Conservation (phyloP, 2,888 invertebrate species). For the Idaea aversata region DNA sequence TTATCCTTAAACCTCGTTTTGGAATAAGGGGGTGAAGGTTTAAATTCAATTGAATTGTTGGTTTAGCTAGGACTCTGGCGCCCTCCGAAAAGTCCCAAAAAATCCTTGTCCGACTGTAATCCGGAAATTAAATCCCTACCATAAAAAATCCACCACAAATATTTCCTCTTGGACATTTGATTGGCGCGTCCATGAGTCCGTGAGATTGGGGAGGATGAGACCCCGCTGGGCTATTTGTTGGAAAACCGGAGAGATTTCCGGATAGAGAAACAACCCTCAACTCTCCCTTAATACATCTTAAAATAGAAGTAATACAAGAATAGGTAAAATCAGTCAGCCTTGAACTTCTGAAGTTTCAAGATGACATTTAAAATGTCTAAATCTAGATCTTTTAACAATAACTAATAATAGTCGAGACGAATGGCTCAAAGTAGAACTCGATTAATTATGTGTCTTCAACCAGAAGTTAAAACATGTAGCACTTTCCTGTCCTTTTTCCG, state of each 20-base stretch:
- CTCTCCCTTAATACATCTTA: background rate
- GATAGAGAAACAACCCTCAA: constrained; percentile 3
- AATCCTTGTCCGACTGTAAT: background rate
- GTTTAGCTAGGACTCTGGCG: background rate
- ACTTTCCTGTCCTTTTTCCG: too few relatives aligned
- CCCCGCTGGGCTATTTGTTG: constrained; percentile 21
- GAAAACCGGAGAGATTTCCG: constrained; percentile 19
- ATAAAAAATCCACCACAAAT: constrained; percentile 4
- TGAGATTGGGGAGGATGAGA: constrained; percentile 10
- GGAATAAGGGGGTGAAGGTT: too few relatives aligned
- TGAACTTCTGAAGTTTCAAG: too few relatives aligned
- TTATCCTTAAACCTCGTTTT: too few relatives aligned
- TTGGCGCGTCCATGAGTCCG: constrained; percentile 6
- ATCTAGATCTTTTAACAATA: too few relatives aligned
- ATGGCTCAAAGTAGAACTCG: too few relatives aligned
- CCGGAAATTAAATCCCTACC: constrained; percentile 5
- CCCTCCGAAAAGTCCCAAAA: background rate
- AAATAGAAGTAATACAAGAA: background rate
- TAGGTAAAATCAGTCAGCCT: too few relatives aligned
- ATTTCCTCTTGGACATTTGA: background rate
- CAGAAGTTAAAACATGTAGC: too few relatives aligned
- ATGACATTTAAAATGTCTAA: too few relatives aligned
- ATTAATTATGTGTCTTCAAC: too few relatives aligned
- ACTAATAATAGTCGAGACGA: too few relatives aligned
- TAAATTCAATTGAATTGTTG: background rate